A percentile compares a stretch with the other conserved stretches of the same genome.
phyloP scores from a whole-genome alignment of 1,140 invertebrate species.

The Drosophila pseudoobscura region DNA sequence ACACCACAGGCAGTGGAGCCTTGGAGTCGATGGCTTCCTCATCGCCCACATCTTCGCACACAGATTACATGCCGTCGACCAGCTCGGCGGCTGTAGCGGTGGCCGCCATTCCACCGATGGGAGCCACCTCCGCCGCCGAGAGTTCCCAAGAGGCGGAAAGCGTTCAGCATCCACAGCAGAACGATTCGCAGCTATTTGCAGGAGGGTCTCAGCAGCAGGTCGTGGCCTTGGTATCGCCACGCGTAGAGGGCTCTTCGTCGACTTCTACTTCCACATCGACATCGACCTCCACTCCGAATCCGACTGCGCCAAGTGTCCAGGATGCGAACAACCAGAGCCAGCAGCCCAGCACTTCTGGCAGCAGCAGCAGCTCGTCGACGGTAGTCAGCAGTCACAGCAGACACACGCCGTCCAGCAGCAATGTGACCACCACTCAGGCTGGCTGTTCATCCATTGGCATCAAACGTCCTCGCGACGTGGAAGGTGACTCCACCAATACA shows the following conservation, averaged over 20 bases:
- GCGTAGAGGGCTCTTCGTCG: slow-evolving; percentile 85
- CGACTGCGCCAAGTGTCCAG: slow-evolving; percentile 59
- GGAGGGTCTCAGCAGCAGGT: slow-evolving; percentile 86
- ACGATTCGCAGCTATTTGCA: slow-evolving; percentile 77
- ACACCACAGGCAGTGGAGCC: slow-evolving; percentile 85
- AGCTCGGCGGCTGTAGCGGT: slow-evolving; percentile 85
- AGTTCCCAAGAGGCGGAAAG: slow-evolving; percentile 83
- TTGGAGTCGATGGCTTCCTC: slow-evolving; percentile 85
- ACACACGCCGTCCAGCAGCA: slow-evolving; percentile 85
- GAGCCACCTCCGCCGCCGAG: slow-evolving; percentile 76
- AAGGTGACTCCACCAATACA: slow-evolving; percentile 85
- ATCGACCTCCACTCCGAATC: slow-evolving; percentile 58
- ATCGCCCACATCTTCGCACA: slow-evolving; percentile 86
- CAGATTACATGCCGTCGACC: slow-evolving; percentile 89
- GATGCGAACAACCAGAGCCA: slow-evolving; percentile 83
- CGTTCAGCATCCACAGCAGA: slow-evolving; percentile 75
- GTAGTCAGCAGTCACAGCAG: slow-evolving; percentile 85
- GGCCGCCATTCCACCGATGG: slow-evolving; percentile 84
- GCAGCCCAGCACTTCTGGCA: slow-evolving; percentile 79
- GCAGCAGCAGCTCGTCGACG: slow-evolving; percentile 68
- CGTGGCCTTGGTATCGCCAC: slow-evolving; percentile 89
- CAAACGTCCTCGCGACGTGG: slow-evolving; percentile 85
- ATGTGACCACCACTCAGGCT: slow-evolving; percentile 87
- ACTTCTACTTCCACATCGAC: slow-evolving; percentile 60
- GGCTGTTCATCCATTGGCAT: slow-evolving; percentile 55